Evolutionary conservation across 2,888 invertebrate species (phyloP).

Genomic region (Molorchus minor): DNA sequence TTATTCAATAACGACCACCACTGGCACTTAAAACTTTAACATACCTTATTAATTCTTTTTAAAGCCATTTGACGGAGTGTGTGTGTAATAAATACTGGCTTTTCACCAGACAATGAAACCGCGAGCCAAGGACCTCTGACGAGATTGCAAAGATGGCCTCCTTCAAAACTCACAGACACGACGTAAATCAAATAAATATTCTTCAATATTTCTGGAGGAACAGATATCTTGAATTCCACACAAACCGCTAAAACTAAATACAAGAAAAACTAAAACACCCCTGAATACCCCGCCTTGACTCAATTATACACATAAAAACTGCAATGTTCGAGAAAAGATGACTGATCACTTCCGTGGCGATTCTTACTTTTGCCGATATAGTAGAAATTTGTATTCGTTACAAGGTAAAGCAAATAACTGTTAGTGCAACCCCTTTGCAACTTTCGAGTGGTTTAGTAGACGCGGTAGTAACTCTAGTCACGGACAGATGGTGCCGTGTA

Average conservation of each 20-base stretch:
- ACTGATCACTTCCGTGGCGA: slow-evolving; percentile 62
- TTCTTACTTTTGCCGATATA: slow-evolving; percentile 39
- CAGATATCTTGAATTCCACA: slow-evolving; percentile 31
- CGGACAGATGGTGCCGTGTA: background rate
- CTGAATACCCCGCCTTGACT: slow-evolving; percentile 40
- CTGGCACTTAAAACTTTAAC: slow-evolving; percentile 62
- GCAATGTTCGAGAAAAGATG: slow-evolving; percentile 58
- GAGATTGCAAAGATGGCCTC: slow-evolving; percentile 87
- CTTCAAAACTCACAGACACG: slow-evolving; percentile 80
- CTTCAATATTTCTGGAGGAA: slow-evolving; percentile 41
- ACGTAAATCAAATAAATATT: slow-evolving; percentile 69
- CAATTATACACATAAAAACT: slow-evolving; percentile 41
- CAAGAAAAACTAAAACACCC: slow-evolving; percentile 44
- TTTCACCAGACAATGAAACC: slow-evolving; percentile 84
- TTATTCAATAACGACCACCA: slow-evolving; percentile 42
- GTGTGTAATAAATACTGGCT: slow-evolving; percentile 78
- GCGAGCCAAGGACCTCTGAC: slow-evolving; percentile 86
- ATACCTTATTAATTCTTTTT: slow-evolving; percentile 97
- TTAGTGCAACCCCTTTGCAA: background rate
- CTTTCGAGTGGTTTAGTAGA: background rate
- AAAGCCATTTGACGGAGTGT: slow-evolving; percentile 86
- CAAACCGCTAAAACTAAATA: slow-evolving; percentile 41
- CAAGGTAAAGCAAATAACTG: background rate
- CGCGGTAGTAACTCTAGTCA: background rate
- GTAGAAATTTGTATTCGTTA: slow-evolving; percentile 20